Evolutionary conservation across 2,888 invertebrate species (phyloP), one percentile per base, ranked within the genome.

Genomic region (Lepidocyrtoides sp.): DNA sequence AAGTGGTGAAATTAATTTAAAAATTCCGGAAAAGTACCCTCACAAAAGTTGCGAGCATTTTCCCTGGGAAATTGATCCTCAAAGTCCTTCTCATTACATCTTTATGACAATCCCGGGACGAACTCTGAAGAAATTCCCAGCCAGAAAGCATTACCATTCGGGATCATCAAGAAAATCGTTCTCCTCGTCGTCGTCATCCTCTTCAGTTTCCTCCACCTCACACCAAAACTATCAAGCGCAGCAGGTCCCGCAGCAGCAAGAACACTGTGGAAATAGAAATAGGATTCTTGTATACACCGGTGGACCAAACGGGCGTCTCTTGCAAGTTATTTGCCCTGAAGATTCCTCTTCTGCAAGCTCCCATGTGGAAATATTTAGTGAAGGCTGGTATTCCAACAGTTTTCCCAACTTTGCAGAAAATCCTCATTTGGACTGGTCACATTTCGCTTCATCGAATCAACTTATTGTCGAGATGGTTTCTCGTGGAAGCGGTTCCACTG

Each of bases 251-350:
- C 41, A 77, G 10, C 82, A 63, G 12, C 85, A 85, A 54, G 86
- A 85, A 48, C 81, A 81, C 32, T 90, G 90, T 79, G 84, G 79
- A 7, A 93, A 89, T 29, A 63, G 89, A 48, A 93, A 93, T 66
- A 72, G 93, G 32, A 93, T 93, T 44, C 85, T 93, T 1, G 93
- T 93, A 26, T 88, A 93, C 88, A 90, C 87, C 60, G 93, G 93
- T 26, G 93, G 93, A 41, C 89, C 89, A 36, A 84, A 91, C 32
- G 91, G 93, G 57, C 89, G 87, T 72, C 88, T 92, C n/a, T 57
- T 93, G 60, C 92, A 92, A 92, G 92, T 93, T 79, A 93, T 93
- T 66, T 93, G 93, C 88, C 93, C 93, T 17, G 93, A 92, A 89
- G 93, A 93, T 79, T 91, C 92, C 54, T 79, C 91, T 66, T 90